These are phyloP conservation scores for Naso thynnoides DNA, from an alignment of 2,797 vertebrate genomes.

Conservation along the genomic window DNA sequence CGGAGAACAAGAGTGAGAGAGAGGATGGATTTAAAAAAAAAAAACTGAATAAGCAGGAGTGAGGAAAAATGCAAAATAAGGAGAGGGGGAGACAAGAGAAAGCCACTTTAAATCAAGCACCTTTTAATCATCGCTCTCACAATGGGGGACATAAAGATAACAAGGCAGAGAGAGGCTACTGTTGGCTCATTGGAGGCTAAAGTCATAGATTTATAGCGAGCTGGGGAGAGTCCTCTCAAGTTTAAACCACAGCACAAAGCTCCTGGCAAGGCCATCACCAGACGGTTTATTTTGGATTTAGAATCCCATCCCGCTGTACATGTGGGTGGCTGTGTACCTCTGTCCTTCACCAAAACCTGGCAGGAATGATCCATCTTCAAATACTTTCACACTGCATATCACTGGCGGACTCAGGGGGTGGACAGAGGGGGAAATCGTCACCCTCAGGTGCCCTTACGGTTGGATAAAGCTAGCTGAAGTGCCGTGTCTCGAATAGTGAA, in stretches of 20 bases:
- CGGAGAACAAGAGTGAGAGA: slow-evolving; percentile 30
- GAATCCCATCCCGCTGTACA: slow-evolving; percentile 19
- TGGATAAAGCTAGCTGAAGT: too few relatives aligned
- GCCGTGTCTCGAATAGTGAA: too few relatives aligned
- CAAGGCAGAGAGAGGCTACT: slow-evolving; percentile 52
- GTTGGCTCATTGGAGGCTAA: slow-evolving; percentile 37
- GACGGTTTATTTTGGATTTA: slow-evolving; percentile 32
- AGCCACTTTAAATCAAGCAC: slow-evolving; percentile 73
- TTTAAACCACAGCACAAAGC: slow-evolving; percentile 42
- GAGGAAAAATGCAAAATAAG: slow-evolving; percentile 42
- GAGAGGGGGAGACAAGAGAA: slow-evolving; percentile 24
- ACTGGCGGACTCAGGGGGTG: too few relatives aligned
- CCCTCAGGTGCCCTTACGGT: too few relatives aligned
- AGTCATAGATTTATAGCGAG: slow-evolving; percentile 62
- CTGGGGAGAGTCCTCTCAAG: slow-evolving; percentile 47
- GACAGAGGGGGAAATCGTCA: too few relatives aligned
- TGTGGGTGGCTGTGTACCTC: background rate
- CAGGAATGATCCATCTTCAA: slow-evolving; percentile 12
- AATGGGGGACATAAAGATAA: slow-evolving; percentile 70
- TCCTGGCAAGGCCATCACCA: slow-evolving; percentile 27
- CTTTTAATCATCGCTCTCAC: slow-evolving; percentile 68
- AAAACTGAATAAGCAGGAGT: slow-evolving; percentile 20
- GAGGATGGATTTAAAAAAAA: background rate
- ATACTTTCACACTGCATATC: background rate
- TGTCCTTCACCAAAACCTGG: slow-evolving; percentile 10